These are phyloP conservation scores for Aricia artaxerxes DNA, from an alignment of 2,888 invertebrate genomes.

Conservation along the genomic window DNA sequence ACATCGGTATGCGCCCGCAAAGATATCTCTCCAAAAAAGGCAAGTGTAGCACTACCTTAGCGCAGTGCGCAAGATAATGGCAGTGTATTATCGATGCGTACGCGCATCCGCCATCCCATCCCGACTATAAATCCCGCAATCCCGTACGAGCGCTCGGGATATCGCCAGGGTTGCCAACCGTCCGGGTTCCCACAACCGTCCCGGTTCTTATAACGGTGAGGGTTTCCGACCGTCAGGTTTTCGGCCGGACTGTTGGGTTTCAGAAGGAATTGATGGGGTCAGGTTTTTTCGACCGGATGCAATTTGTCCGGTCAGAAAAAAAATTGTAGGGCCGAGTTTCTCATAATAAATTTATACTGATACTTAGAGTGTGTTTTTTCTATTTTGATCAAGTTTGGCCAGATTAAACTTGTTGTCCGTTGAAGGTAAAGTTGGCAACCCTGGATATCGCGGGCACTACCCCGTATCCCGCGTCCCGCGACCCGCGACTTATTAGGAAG, in stretches of 20 bases:
- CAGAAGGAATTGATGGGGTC: no score
- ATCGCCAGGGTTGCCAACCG: constrained; percentile 37
- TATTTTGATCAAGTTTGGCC: no score
- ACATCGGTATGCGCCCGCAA: neutral
- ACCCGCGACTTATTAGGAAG: constrained; percentile 54
- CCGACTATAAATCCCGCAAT: constrained; percentile 61
- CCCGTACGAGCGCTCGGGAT: constrained; percentile 49
- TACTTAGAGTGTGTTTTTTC: no score
- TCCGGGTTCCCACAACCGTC: no score
- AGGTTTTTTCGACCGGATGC: no score
- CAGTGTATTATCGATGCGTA: constrained; percentile 62
- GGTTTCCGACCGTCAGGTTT: no score
- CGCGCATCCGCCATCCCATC: constrained; percentile 51
- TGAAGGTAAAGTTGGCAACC: neutral
- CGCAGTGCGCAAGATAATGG: constrained; percentile 57
- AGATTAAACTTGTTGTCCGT: no score
- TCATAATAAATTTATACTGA: no score
- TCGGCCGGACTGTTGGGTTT: no score
- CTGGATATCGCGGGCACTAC: constrained; percentile 61
- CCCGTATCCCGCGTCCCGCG: constrained; percentile 49
- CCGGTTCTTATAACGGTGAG: no score
- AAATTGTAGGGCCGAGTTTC: no score
- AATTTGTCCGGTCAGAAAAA: no score
- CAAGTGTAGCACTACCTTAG: constrained; percentile 45
- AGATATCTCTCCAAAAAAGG: constrained; percentile 15